Percentiles rank a stretch among this genome's conserved stretches.
Conservation (phyloP, 2,113 vertebrate species). For the Caretta caretta region DNA sequence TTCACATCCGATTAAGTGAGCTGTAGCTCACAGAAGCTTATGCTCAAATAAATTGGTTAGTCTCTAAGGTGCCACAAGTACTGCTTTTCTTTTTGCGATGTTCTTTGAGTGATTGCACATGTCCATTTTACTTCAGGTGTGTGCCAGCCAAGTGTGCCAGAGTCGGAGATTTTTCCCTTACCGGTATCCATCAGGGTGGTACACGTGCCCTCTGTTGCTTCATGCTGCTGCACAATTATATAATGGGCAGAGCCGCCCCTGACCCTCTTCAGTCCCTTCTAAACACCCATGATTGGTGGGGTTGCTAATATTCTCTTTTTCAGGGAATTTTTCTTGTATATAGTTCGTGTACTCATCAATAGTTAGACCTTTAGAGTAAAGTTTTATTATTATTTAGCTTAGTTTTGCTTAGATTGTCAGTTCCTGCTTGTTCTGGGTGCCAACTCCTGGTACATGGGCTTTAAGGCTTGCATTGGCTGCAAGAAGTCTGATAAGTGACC, state of each 20-base stretch:
- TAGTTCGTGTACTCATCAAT: neutral
- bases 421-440: neutral
- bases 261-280: neutral
- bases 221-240: neutral
- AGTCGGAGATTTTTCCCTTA: neutral
- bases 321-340: neutral
- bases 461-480: too few relatives aligned
- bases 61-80: too few relatives aligned
- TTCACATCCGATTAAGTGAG: too few relatives aligned
- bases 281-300: neutral
- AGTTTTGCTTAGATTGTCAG: neutral
- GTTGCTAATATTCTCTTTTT: neutral
- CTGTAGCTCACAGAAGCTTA: too few relatives aligned
- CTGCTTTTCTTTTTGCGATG: too few relatives aligned
- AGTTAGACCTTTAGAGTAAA: neutral
- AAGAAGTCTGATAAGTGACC: too few relatives aligned
- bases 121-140: neutral
- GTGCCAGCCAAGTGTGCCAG: neutral
- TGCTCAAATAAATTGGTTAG: too few relatives aligned
- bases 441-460: too few relatives aligned
- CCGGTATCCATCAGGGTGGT: neutral
- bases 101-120: neutral
- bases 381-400: neutral
- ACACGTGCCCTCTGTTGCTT: neutral
- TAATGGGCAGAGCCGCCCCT: neutral